A percentile compares a stretch with the other conserved stretches of the same genome.
phyloP scores from a whole-genome alignment of 2,113 vertebrate genomes.

The Recurvirostra avosetta region DNA sequence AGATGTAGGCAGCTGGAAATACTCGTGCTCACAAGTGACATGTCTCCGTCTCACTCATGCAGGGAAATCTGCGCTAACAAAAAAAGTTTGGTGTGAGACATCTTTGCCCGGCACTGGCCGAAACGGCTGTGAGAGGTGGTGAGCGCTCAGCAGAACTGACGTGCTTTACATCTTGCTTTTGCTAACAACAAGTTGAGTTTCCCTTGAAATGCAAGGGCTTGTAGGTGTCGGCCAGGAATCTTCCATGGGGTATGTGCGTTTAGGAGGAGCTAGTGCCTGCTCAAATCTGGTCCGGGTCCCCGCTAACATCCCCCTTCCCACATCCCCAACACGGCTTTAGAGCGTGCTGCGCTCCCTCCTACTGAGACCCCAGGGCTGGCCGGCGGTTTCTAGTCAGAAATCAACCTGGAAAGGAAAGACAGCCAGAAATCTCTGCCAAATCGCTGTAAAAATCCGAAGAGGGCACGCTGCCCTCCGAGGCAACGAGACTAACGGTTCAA shows the following conservation, averaged over 20 bases:
- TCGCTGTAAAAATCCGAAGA: background rate
- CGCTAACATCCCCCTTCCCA: background rate
- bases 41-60: background rate
- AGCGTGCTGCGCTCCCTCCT: too few species aligned
- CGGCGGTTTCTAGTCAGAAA: background rate
- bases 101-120: background rate
- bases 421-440: background rate
- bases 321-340: background rate
- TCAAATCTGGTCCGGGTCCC: background rate
- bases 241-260: accelerated
- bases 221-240: background rate
- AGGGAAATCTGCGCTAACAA: background rate
- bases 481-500: background rate
- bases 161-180: background rate
- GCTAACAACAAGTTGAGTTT: background rate
- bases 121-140: background rate
- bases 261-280: background rate
- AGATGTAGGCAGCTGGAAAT: background rate
- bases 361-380: background rate
- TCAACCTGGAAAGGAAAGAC: background rate
- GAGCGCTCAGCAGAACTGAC: background rate
- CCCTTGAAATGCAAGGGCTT: background rate
- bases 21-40: background rate
- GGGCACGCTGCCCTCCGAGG: background rate
- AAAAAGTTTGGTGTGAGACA: background rate